Evolutionary conservation across 2,113 vertebrate species (phyloP), one percentile per base, ranked within the genome.

Genomic region (Perca schrenkii): DNA sequence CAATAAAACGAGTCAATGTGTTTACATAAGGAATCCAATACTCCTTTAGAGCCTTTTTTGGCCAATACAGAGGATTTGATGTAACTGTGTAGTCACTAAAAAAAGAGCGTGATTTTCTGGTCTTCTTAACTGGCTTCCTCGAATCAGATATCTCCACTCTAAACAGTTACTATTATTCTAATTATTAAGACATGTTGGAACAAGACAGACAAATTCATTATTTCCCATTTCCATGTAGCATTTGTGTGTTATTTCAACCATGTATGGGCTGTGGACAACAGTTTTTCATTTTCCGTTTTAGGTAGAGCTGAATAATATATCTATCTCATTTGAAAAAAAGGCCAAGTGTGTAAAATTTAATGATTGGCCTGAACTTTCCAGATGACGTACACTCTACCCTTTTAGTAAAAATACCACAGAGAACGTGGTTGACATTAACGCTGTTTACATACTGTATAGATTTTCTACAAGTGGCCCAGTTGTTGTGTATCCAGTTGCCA

Each of bases 21-120:
- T 92, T 90, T 83, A 79, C 71, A 73, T 25, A 80, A 71, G 83
- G 88, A 88, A 91, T 88, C 79, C 90, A 90, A 89, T 90, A 75
- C 17, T 57, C 5, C 58, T 79, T 67, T 67, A 77, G 36, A 34
- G 11, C 17, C 15, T 53, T 52, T 21, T 63, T 21, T 72, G 49
- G 54, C 47, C 74, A 74, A 8, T 61, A 72, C 87, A 66, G 56
- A 65, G 12, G 16, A 63, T 54, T 34, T 75, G 43, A 17, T 75
- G 77, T 85, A 25, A 58, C 36, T 10, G 25, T 73, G 31, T 7
- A 67, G 50, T 46, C 16, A 19, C 2, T 40, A 4, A 28, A 77
- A 34, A 34, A 77, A 34, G 4, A 60, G 65, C 47, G 16, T 14
- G 17, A 4, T 19, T 36, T 34, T 69, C 12, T 53, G 47, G 8